Base-by-base conservation (phyloP, 2,113 vertebrate genomes). In the Microcebus jonahi region DNA sequence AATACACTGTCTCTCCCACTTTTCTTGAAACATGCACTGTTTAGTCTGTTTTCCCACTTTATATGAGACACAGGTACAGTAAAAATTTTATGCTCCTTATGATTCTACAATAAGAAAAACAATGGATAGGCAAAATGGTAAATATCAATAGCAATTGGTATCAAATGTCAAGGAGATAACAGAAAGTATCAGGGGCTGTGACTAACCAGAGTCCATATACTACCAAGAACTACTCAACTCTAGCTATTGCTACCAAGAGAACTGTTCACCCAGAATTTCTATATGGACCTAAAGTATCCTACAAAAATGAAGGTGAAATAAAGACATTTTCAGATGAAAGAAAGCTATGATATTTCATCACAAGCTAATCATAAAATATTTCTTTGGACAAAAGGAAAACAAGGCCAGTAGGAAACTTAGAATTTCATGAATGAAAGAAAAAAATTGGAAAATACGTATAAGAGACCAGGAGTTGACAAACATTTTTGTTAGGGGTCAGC, bases 351-450 rank as follows among this genome's bases (percentile, higher is more conserved):
- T 70, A 88, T 88, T 57, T 84, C 31, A 42, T 82, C 31, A 53
- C 36, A 21, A 88, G 21, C 29, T 91, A 31, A 34, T 93, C 34
- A 27, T 63, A 93, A 75, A 21, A 92, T 75, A 42, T 59, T 95
- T 75, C 50, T 63, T 45, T 83, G 23, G 53, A 93, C 29, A 79
- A 95, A 50, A 90, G 13, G 14, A 36, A 68, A 89, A 92, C 39
- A 91, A 94, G 39, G 27, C 13, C 21, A 88, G 8, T n/a, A 92
- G 73, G 12, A 89, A 92, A 48, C 11, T 88, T 20, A 79, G 2
- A 84, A 94, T 96, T 88, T 96, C 88, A 79, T 75, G 11, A 94
- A 89, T 92, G 50, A 95, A 88, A 92, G 53, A 63, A 71, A 42
- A 65, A 82, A 95, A 71, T 6, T 70, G 57, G 21, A 48, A 88